phyloP scores from a whole-genome alignment of 1,140 invertebrate species.

The Akabosia matsudoensis region DNA sequence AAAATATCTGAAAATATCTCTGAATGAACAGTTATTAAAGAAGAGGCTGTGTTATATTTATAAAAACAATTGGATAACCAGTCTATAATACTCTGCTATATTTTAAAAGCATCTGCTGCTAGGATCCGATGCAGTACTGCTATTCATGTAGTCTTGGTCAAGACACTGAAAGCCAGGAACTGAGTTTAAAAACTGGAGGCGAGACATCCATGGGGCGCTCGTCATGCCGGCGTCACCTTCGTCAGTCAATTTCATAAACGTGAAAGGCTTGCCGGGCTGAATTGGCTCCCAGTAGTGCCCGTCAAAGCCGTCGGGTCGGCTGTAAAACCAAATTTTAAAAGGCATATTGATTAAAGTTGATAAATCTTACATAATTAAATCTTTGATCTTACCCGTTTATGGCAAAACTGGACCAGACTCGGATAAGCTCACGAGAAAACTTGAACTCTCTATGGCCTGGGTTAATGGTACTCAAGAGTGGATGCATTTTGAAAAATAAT shows the following conservation, averaged over 20 bases:
- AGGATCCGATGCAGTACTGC: neutral
- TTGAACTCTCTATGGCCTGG: slow-evolving; percentile 1
- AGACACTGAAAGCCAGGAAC: slow-evolving; percentile 3
- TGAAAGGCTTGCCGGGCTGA: neutral
- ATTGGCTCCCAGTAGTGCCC: slow-evolving; percentile 8
- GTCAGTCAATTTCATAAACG: neutral
- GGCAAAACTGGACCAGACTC: slow-evolving; percentile 2
- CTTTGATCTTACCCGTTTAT: neutral
- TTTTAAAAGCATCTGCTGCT: neutral
- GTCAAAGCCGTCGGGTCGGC: neutral
- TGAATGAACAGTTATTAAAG: neutral
- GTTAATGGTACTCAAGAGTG: neutral
- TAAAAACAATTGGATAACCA: neutral
- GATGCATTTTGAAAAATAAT: slow-evolving; percentile 20
- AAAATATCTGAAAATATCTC: neutral
- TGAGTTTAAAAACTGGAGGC: neutral
- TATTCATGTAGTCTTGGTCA: neutral
- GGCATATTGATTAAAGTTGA: neutral
- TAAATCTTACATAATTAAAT: neutral
- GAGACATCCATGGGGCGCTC: neutral
- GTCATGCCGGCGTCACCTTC: neutral
- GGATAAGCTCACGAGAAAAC: neutral
- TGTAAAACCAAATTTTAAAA: neutral
- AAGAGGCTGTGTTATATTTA: neutral
- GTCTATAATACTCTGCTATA: neutral